Base-by-base conservation (phyloP, 2,888 invertebrate species). In the Oscheius myriophilus region DNA sequence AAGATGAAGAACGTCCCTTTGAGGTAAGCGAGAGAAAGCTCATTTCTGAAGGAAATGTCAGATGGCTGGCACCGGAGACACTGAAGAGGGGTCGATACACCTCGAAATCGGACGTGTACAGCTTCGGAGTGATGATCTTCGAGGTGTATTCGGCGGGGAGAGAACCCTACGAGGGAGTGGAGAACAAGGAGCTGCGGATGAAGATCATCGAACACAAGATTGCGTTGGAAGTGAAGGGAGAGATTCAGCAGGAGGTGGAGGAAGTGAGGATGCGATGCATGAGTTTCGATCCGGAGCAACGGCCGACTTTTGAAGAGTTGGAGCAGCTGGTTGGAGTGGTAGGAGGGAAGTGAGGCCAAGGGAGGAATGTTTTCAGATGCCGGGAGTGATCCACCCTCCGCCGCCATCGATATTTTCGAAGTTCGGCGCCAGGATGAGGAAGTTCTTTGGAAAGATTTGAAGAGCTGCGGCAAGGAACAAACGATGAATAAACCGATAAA, bases 71-170 rank as follows among this genome's bases (percentile, higher is more conserved):
- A 16, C 55, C 54, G 16, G 55, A 57, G 26, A 46, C 49, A 9
- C 21, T 49, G 33, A 66, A 57, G 41, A 33, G n/a, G 1, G 54
- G 54, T 43, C 21, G 18, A 2, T 57, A 57, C 26, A 54, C 41
- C 25, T 51, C 52, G 2, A 63, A 61, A n/a, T 14, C 46, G 12
- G 54, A 54, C 25, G 54, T 54, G 11, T 54, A 54, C 26, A 73
- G 74, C 26, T 74, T 69, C 54, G 69, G 69, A 6, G 74, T 71
- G 23, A 43, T 75, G 26, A 66, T 75, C 23, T 75, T 61, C 39
- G 75, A 73, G 39, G 69, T 73, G 4, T 72, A 70, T 33, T 70
- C 69, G 14, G 59, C 62, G 16, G 76, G 69, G n/a, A 62, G 58
- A n/a, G 68, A 62, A 16, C 76, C 76, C 12, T 73, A 69, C 46